Evolutionary conservation across 1,140 invertebrate species (phyloP), one percentile per base, ranked within the genome.

Genomic region (Calephelis virginiensis): DNA sequence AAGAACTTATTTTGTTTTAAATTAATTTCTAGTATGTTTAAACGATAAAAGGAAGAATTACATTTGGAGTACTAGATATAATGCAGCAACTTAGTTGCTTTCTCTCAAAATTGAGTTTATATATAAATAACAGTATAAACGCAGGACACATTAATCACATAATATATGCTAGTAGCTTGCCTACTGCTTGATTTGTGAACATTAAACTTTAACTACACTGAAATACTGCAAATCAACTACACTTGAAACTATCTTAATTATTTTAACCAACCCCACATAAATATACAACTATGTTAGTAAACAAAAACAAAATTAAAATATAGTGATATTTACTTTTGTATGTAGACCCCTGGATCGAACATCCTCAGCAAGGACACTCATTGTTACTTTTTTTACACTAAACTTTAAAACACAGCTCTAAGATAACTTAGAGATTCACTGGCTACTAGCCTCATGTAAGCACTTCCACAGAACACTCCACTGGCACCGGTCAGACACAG

Each of bases 381-480:
- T 61, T 71, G 67, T 63, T 60, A 73, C 63, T 65, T 70, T 70
- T 75, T 72, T 71, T 63, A 80, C 88, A 90, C 85, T 87, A 71
- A 76, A 76, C 74, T 73, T 74, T 59, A 37, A 69, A 68, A 74
- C 83, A 86, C 82, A 72, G 64, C 74, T 80, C 81, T 77, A 80
- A 73, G 53, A 67, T 8, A 73, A 76, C 67, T 75, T 81, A 76
- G 80, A 80, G 76, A 70, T 76, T 74, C 83, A 86, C 84, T 82
- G 62, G 74, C 71, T 73, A 70, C 70, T 46, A 65, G 74, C 73
- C 72, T 66, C 56, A 64, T 74, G 67, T 70, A 73, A 78, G 73
- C 86, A 90, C 86, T 87, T 89, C 85, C 88, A 91, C 88, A 86
- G 80, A 88, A 83, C 86, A 89, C 88, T 86, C 85, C 88, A 90